Base-by-base conservation (phyloP, 2,888 invertebrate genomes). In the Melanophora roralis region DNA sequence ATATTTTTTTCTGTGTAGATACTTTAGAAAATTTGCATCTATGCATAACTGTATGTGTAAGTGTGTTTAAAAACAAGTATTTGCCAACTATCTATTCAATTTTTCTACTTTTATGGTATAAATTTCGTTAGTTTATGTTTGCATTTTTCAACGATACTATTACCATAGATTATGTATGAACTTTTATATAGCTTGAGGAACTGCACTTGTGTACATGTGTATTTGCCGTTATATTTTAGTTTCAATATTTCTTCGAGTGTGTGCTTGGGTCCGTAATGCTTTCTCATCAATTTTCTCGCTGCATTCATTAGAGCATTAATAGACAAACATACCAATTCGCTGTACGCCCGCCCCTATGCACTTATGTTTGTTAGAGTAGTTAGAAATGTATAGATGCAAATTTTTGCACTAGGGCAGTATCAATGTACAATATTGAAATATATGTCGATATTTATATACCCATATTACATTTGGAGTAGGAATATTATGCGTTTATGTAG, bases 261-360 rank as follows among this genome's bases (percentile, higher is more conserved):
- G 21, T 51, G 11, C 12, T 19, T 65, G 16, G 21, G 43, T n/a
- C 36, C 3, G 23, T 76, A 57, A 72, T 64, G 80, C 72, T 57
- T 68, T 76, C 67, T 76, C 72, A 76, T 76, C 67, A 80, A 68
- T 76, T 68, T 64, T 73, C 72, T 72, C 72, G 60, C 60, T 71
- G 36, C 65, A 75, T 67, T 75, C 75, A 79, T 79, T 79, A 79
- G 75, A 71, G 71, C 75, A 79, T 79, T 74, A 71, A 60, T 69
- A 76, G 55, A 55, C 53, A 76, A 76, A 69, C 55, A 76, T 11
- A 55, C 45, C 45, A 75, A 55, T 62, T 38, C 60, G 55, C 38
- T 40, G 32, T 36, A 68, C 38, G 40, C 27, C 12, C 32, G 11
- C n/a, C n/a, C n/a, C n/a, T n/a, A n/a, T 23, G 23, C 36, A 34